Evolutionary conservation across 2,888 invertebrate genomes (phyloP), one percentile per base, ranked within the genome.

Genomic region (Phortica magna): DNA sequence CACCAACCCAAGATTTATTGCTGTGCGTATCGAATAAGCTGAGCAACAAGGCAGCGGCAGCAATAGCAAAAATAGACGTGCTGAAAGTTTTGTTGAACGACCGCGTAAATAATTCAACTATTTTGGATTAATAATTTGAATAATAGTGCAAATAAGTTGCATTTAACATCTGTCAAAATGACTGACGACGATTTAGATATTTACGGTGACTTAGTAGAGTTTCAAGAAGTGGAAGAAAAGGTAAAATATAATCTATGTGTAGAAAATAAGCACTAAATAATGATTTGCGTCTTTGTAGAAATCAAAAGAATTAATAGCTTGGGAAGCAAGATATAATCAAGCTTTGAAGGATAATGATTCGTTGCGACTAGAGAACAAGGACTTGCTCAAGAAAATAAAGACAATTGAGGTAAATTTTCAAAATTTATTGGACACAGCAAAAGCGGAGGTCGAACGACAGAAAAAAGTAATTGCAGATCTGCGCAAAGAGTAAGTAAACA

Each of bases 161-260:
- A 48, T 12, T 12, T 48, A 48, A 48, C 0, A 48, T 48, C 10
- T 14, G n/a, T 10, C 10, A 61, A 75, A 22, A 75, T 75, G 61
- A 71, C 70, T 65, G 86, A 89, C 77, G 83, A 84, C 42, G 83
- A 85, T 57, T 79, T 90, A 31, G 81, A 89, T 81, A 86, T 91
- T 4, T 91, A 91, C 55, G 88, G 88, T 42, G 91, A 91, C 78
- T 82, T 91, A 82, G 91, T 91, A 2, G 85, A 85, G 39, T 90
- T 91, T 48, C 89, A 91, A 55, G 78, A 84, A 42, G 77, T 80
- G 7, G 87, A 91, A 43, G 84, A 88, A 48, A 83, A 85, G 79
- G 91, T 91, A 7, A 2, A 48, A 48, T 14, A 4, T 31, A 61
- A 22, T 19, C 19, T 53, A 41, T 31, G n/a, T n/a, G 2, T 12